Conservation (phyloP, 1,140 invertebrate genomes). For the Caligus rogercresseyi region DNA sequence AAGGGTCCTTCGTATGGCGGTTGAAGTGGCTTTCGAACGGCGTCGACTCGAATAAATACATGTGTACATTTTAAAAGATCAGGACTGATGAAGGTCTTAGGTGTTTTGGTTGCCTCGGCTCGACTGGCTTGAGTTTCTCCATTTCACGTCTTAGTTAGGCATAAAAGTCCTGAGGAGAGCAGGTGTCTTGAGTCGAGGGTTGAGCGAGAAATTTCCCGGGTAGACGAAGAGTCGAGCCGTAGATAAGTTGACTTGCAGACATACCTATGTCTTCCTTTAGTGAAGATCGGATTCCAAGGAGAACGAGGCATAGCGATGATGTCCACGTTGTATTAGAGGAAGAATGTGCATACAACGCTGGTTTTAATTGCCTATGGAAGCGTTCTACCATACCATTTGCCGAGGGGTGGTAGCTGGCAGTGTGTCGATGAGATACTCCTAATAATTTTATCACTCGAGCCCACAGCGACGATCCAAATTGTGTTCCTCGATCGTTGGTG, state of each 20-base stretch:
- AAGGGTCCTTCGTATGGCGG: slow-evolving; percentile 29
- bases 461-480: not conserved
- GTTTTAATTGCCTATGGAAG: slow-evolving; percentile 19
- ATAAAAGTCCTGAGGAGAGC: not conserved
- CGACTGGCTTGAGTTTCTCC: not conserved
- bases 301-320: not conserved
- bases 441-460: slow-evolving; percentile 2
- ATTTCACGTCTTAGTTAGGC: not conserved
- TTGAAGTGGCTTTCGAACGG: slow-evolving; percentile 17
- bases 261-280: slow-evolving; percentile 24
- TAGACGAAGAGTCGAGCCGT: slow-evolving; percentile 18
- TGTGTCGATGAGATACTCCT: slow-evolving; percentile 15
- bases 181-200: not conserved
- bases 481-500: not conserved
- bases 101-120: slow-evolving; percentile 20
- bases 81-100: slow-evolving; percentile 22
- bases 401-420: slow-evolving; percentile 15
- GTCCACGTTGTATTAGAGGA: slow-evolving; percentile 18
- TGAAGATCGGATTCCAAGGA: slow-evolving; percentile 19
- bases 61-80: slow-evolving; percentile 23
- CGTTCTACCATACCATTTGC: slow-evolving; percentile 23
- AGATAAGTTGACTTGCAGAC: slow-evolving; percentile 22
- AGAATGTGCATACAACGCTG: slow-evolving; percentile 7
- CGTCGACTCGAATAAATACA: slow-evolving; percentile 24
- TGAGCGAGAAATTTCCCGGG: slow-evolving; percentile 21